Conservation (phyloP, 2,113 vertebrate species). For the Apteryx mantelli region DNA sequence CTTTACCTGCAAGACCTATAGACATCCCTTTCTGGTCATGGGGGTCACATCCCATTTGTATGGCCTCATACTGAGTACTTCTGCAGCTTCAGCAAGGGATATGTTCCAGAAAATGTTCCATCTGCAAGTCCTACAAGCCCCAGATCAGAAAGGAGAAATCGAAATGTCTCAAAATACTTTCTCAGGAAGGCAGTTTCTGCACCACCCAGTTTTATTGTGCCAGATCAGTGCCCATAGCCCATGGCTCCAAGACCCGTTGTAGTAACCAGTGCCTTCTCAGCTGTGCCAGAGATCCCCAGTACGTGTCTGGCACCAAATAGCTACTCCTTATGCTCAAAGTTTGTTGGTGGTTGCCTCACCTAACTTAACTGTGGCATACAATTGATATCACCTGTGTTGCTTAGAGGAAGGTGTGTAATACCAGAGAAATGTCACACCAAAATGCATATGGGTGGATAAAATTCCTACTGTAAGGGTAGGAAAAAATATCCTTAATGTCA, state of each 20-base stretch:
- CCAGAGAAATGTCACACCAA: background rate
- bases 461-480: background rate
- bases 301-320: background rate
- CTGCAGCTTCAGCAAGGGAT: background rate
- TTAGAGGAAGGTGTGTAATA: background rate
- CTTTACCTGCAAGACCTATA: background rate
- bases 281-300: background rate
- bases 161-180: background rate
- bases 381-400: background rate
- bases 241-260: fast-evolving
- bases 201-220: background rate
- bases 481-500: background rate
- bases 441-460: background rate
- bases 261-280: background rate
- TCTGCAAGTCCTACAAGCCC: background rate
- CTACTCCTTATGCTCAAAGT: background rate
- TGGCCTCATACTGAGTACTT: background rate
- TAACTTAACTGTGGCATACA: background rate
- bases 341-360: background rate
- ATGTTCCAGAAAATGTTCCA: background rate
- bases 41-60: background rate
- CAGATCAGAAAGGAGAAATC: background rate
- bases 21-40: background rate
- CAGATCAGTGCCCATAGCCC: background rate
- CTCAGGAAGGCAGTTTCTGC: background rate